Percentiles rank a stretch among this genome's conserved stretches.
phyloP scores from a whole-genome alignment of 2,888 invertebrate species.

The Hirtodrosophila confusa region DNA sequence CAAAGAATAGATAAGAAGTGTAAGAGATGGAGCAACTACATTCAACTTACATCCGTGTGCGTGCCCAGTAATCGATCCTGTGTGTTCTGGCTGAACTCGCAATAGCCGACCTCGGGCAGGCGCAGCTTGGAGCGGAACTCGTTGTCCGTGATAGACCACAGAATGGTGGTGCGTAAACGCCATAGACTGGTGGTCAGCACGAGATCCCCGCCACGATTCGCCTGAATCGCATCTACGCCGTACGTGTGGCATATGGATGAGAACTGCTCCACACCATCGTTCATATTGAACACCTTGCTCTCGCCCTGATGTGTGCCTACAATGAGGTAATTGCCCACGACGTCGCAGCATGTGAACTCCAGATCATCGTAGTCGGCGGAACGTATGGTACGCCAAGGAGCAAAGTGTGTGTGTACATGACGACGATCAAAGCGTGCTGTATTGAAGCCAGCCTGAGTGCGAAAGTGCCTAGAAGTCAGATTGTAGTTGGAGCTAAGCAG shows the following conservation, averaged over 20 bases:
- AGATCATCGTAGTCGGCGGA: slow-evolving; percentile 87
- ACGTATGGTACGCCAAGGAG: slow-evolving; percentile 89
- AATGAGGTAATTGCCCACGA: slow-evolving; percentile 86
- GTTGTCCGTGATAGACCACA: slow-evolving; percentile 83
- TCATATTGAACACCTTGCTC: slow-evolving; percentile 93
- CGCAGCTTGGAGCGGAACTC: slow-evolving; percentile 86
- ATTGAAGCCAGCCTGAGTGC: slow-evolving; percentile 86
- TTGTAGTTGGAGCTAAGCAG: slow-evolving; percentile 86
- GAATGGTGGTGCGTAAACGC: slow-evolving; percentile 89
- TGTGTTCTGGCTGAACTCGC: slow-evolving; percentile 94
- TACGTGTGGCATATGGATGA: slow-evolving; percentile 93
- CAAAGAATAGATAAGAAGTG: slow-evolving; percentile 10
- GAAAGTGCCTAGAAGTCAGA: slow-evolving; percentile 87
- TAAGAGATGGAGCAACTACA: not conserved
- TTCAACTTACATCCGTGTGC: slow-evolving; percentile 86
- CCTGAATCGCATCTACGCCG: slow-evolving; percentile 92
- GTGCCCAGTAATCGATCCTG: slow-evolving; percentile 96
- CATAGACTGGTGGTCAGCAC: slow-evolving; percentile 94
- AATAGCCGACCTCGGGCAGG: slow-evolving; percentile 93
- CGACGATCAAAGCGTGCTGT: slow-evolving; percentile 90
- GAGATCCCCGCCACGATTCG: slow-evolving; percentile 90
- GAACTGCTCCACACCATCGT: slow-evolving; percentile 92
- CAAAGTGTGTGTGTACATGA: slow-evolving; percentile 92
- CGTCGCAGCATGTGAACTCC: slow-evolving; percentile 90
- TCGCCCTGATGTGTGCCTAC: slow-evolving; percentile 97